A percentile compares a stretch with the other conserved stretches of the same genome.
phyloP scores from a whole-genome alignment of 1,140 invertebrate species.

The Heliothis subflexa region DNA sequence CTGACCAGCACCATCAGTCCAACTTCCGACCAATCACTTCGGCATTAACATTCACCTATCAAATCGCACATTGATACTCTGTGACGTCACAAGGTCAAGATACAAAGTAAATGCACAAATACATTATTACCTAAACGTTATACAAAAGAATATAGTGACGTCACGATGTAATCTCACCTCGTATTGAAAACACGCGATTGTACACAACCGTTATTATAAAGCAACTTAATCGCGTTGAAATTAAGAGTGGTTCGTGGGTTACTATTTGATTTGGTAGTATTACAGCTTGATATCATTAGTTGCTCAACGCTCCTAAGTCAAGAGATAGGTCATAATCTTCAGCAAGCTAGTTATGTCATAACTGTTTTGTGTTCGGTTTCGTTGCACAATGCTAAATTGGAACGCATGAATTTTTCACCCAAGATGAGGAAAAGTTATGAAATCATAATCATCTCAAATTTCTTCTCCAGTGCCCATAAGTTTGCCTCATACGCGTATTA shows the following conservation, averaged over 20 bases:
- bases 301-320: no score
- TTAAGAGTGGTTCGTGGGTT: constrained; percentile 1
- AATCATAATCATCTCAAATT: no score
- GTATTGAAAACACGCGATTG: constrained; percentile 27
- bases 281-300: not conserved
- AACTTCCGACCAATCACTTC: no score
- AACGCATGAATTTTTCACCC: no score
- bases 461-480: no score
- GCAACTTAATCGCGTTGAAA: not conserved
- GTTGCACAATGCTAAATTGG: no score
- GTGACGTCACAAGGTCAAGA: constrained; percentile 4
- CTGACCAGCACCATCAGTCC: no score
- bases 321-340: no score
- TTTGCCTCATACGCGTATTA: no score
- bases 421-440: no score
- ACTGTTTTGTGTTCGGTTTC: no score
- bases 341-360: no score
- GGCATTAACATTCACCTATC: not conserved
- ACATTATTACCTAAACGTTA: constrained; percentile 1
- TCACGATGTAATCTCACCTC: not conserved
- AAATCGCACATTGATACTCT: not conserved
- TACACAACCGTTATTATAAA: constrained; percentile 7
- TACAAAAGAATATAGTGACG: constrained; percentile 22
- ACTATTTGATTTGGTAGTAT: not conserved
- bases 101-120: not conserved